phyloP scores from a whole-genome alignment of 2,113 vertebrate genomes.

The Calonectris borealis region DNA sequence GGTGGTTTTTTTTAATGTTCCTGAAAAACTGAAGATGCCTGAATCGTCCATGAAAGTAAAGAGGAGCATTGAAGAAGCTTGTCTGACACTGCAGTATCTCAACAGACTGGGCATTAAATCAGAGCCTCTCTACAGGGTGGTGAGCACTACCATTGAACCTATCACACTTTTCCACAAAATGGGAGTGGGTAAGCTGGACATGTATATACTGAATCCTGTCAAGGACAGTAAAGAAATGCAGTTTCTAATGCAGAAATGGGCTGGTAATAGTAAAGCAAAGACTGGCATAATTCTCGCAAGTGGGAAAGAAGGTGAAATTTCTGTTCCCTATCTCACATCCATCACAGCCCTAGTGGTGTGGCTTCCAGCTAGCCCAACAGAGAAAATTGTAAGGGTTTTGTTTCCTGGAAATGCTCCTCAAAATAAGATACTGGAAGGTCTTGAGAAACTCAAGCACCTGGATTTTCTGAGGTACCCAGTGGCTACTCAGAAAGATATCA shows the following conservation, averaged over 20 bases:
- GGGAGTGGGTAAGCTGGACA: slow-evolving; percentile 94
- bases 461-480: slow-evolving; percentile 95
- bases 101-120: slow-evolving; percentile 90
- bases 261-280: slow-evolving; percentile 98
- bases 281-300: slow-evolving; percentile 91
- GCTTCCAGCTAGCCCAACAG: slow-evolving; percentile 92
- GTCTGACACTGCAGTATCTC: slow-evolving; percentile 92
- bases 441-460: slow-evolving; percentile 94
- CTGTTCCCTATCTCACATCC: slow-evolving; percentile 96
- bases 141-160: slow-evolving; percentile 92
- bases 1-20: slow-evolving; percentile 97
- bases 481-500: slow-evolving; percentile 92
- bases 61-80: slow-evolving; percentile 95
- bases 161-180: slow-evolving; percentile 98
- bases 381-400: slow-evolving; percentile 95
- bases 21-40: slow-evolving; percentile 90
- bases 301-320: slow-evolving; percentile 97
- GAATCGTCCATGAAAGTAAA: slow-evolving; percentile 93
- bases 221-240: slow-evolving; percentile 99
- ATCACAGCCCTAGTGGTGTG: slow-evolving; percentile 96
- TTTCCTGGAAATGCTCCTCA: slow-evolving; percentile 98
- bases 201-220: slow-evolving; percentile 96
- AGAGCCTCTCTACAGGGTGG: slow-evolving; percentile 90
- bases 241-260: slow-evolving; percentile 99
- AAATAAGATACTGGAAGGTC: slow-evolving; percentile 96